Evolutionary conservation across 2,888 invertebrate species (phyloP), one percentile per base, ranked within the genome.

Genomic region (Calameuta filiformis): DNA sequence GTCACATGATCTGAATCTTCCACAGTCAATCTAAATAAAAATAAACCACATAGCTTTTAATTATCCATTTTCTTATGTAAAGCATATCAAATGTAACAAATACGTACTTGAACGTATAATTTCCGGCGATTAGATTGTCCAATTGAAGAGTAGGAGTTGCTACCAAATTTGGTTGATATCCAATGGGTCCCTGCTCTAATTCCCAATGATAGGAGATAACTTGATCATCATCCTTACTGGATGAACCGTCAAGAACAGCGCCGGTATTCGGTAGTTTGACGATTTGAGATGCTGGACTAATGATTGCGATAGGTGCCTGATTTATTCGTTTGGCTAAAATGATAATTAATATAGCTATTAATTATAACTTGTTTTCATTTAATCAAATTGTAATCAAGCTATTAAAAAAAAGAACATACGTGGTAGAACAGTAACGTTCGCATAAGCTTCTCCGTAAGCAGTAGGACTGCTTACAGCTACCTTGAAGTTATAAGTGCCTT

Each of bases 121-220:
- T 97, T 79, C 98, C 98, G 0, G 98, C 96, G 76, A 95, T 95
- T 12, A 98, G 94, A 91, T 97, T 96, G 82, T 96, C 96, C 68
- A 98, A 92, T 82, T 97, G 96, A 23, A 98, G 92, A 0, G 97
- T 98, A 3, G 96, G 95, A 0, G 95, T 95, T 83, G 97, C 96
- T 81, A 95, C 94, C 37, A 97, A 91, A 76, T 95, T 95, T 0
- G 97, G 96, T 87, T 97, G 95, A 91, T 97, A 98, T 33, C 96
- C 96, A 77, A 94, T 92, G 0, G 98, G 98, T 0, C 97, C 97
- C 78, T 96, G 95, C 68, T 97, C 96, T 56, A 98, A 92, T 91
- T 98, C 98, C 98, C 98, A 99, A 89, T 96, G 96, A 95, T 97
- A 98, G 0, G 95, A 95, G 83, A 95, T 94, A 81, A 98, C 97